A percentile compares a stretch with the other conserved stretches of the same genome.
Evolutionary conservation across 2,888 invertebrate species (phyloP).

Genomic region (Pheosia gnoma): DNA sequence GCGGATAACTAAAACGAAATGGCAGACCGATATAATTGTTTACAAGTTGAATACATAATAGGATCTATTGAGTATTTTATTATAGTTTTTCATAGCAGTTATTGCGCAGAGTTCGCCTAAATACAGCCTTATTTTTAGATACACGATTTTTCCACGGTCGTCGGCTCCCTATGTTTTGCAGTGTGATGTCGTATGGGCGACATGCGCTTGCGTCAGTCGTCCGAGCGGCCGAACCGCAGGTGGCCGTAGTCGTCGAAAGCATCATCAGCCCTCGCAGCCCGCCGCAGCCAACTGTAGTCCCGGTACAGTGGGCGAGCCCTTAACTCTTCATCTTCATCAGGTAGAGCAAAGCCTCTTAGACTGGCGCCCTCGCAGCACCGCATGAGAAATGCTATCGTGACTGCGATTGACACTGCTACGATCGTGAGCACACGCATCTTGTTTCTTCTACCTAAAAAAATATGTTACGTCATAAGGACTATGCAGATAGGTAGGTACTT

Average conservation of each 20-base stretch:
- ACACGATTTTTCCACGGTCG: slow-evolving; percentile 33
- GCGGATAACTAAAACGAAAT: too few species aligned
- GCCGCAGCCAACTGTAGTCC: slow-evolving; percentile 84
- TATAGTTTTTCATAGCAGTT: slow-evolving; percentile 7
- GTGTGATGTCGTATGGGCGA: slow-evolving; percentile 35
- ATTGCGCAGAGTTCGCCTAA: slow-evolving; percentile 10
- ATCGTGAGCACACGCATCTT: slow-evolving; percentile 63
- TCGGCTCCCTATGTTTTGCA: slow-evolving; percentile 28
- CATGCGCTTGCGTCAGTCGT: slow-evolving; percentile 62
- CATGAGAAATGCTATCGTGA: slow-evolving; percentile 51
- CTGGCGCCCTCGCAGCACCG: slow-evolving; percentile 60
- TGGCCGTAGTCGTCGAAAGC: slow-evolving; percentile 91
- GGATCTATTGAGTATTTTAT: neutral
- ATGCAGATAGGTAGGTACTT: too few species aligned
- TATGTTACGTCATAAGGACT: neutral
- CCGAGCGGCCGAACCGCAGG: slow-evolving; percentile 87
- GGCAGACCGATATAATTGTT: too few species aligned
- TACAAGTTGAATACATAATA: too few species aligned
- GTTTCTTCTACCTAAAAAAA: slow-evolving; percentile 2
- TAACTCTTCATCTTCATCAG: slow-evolving; percentile 70
- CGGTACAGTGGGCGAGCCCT: slow-evolving; percentile 69
- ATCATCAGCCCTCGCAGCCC: slow-evolving; percentile 80
- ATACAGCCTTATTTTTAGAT: slow-evolving; percentile 23
- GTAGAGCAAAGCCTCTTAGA: slow-evolving; percentile 47
- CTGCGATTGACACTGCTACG: slow-evolving; percentile 51